These are phyloP conservation scores for Rhinoptilus africanus DNA, from an alignment of 2,113 vertebrate species.

Conservation along the genomic window DNA sequence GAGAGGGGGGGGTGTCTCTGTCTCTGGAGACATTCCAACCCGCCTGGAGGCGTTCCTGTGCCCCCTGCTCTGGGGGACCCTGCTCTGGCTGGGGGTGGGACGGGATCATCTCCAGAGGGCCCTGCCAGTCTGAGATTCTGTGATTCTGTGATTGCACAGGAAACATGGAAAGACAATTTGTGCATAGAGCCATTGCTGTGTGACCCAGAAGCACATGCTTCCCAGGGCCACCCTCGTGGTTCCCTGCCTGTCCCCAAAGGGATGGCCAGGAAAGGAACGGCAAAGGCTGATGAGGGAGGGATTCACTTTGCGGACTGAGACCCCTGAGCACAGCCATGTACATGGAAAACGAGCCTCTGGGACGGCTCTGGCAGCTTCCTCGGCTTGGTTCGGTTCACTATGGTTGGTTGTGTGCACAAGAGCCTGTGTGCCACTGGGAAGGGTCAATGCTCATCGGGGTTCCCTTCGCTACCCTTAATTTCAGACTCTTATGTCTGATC, in stretches of 20 bases:
- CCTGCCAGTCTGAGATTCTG: too few species aligned
- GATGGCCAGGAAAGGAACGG: neutral
- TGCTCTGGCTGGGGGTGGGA: too few species aligned
- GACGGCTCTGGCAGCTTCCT: neutral
- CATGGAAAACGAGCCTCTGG: neutral
- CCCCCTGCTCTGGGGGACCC: too few species aligned
- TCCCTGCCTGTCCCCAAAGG: rapidly evolving
- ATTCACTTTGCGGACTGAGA: rapidly evolving
- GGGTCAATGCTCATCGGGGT: rapidly evolving
- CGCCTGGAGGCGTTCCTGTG: too few species aligned
- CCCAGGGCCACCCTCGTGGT: rapidly evolving
- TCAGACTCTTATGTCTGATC: neutral
- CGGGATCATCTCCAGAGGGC: too few species aligned
- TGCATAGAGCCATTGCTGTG: neutral
- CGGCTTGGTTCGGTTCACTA: rapidly evolving
- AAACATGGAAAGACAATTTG: neutral
- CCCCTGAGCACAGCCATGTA: neutral
- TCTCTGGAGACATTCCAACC: too few species aligned
- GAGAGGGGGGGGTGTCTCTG: too few species aligned
- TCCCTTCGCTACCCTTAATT: neutral
- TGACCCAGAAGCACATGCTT: rapidly evolving
- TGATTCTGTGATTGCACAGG: too few species aligned
- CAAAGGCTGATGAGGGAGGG: neutral
- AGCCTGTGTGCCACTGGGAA: neutral
- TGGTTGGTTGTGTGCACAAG: neutral